A percentile compares a stretch with the other conserved stretches of the same genome.
Evolutionary conservation across 2,113 vertebrate genomes (phyloP).

Genomic region (Ptychochromis oligacanthus): DNA sequence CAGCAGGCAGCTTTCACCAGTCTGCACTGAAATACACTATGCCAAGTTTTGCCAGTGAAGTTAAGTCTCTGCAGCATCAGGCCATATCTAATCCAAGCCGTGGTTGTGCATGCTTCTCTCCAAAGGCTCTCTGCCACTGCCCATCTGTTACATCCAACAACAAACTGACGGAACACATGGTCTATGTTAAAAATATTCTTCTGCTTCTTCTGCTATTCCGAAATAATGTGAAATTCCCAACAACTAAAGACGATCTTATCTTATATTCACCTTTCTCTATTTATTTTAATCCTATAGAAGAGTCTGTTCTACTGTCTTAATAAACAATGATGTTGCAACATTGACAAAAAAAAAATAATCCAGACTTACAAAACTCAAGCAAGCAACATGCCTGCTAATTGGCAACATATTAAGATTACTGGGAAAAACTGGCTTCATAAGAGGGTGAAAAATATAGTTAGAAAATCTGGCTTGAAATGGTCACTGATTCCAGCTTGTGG

Average conservation of each 20-base stretch:
- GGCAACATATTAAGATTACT: no score
- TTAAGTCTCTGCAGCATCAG: background rate
- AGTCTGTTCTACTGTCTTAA: background rate
- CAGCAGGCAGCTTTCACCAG: background rate
- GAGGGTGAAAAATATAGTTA: background rate
- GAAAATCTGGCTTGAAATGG: background rate
- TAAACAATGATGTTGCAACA: background rate
- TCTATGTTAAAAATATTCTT: background rate
- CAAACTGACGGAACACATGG: background rate
- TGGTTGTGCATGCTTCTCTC: background rate
- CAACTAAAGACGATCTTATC: no score
- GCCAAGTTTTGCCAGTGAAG: background rate
- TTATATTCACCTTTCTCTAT: background rate
- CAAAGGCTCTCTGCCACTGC: background rate
- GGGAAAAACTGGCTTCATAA: background rate
- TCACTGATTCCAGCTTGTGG: background rate
- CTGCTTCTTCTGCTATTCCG: background rate
- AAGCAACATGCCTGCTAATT: no score
- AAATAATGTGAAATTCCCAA: no score
- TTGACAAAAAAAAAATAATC: background rate
- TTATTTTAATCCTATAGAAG: background rate
- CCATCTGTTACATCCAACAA: background rate
- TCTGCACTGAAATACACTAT: background rate
- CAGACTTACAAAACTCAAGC: background rate
- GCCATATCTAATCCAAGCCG: background rate